Conservation (phyloP, 2,888 invertebrate species). For the Ischnus inquisitorius region DNA sequence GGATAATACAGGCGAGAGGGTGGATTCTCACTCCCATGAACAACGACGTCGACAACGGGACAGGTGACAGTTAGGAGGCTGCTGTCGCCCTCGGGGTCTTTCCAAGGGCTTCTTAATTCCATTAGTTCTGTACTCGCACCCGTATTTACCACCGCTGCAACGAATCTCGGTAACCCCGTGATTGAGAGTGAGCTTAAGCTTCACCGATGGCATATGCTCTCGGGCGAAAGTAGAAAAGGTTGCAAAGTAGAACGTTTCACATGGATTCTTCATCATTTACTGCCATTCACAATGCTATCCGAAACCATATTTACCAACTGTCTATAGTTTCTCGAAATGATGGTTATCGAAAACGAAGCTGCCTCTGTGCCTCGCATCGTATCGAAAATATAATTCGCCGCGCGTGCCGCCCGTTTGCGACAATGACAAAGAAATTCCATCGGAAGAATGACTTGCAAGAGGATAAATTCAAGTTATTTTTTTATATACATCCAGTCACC, state of each 20-base stretch:
- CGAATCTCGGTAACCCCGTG: constrained; percentile 10
- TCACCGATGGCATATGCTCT: neutral
- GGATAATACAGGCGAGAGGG: neutral
- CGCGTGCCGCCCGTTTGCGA: neutral
- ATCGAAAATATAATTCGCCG: neutral
- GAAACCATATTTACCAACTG: no score
- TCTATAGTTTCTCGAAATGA: no score
- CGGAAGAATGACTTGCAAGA: constrained; percentile 4
- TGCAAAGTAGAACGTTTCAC: neutral
- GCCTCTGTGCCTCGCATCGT: neutral
- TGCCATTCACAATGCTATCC: no score
- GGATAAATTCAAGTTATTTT: constrained; percentile 29
- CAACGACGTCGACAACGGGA: constrained; percentile 44
- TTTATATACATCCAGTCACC: neutral
- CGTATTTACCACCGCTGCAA: constrained; percentile 46
- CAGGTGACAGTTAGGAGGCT: constrained; percentile 83
- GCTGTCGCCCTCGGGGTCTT: constrained; percentile 75
- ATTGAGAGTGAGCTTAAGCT: constrained; percentile 46
- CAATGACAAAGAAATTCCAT: constrained; percentile 28
- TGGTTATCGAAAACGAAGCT: neutral
- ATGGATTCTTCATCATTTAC: neutral
- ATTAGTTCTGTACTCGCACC: constrained; percentile 82
- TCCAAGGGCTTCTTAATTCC: constrained; percentile 84
- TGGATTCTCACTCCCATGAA: constrained; percentile 25
- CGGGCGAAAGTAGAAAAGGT: neutral